These are phyloP conservation scores for Lutraria lutraria DNA, from an alignment of 2,888 invertebrate species.

Conservation along the genomic window DNA sequence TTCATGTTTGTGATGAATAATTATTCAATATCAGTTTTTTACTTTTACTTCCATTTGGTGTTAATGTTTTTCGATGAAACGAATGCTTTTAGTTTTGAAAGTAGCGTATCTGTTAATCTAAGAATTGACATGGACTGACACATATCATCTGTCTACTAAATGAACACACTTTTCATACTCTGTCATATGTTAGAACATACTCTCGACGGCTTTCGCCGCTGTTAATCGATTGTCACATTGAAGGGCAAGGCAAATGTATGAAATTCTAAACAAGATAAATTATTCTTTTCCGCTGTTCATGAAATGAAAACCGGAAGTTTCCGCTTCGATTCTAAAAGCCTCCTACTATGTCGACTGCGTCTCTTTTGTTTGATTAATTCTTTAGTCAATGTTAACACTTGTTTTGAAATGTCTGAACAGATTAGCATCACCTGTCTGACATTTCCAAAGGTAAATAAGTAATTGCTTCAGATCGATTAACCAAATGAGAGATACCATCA, in stretches of 20 bases:
- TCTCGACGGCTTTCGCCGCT: neutral
- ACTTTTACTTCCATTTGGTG: too few relatives aligned
- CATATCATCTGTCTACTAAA: too few relatives aligned
- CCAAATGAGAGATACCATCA: neutral
- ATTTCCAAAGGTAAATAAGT: neutral
- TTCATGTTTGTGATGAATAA: too few relatives aligned
- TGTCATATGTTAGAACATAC: too few relatives aligned
- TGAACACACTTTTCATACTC: neutral
- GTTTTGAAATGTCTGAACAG: constrained; percentile 7
- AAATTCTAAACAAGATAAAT: neutral
- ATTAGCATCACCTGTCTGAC: constrained; percentile 1
- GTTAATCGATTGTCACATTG: too few relatives aligned
- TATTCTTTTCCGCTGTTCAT: neutral
- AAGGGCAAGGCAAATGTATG: too few relatives aligned
- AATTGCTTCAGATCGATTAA: neutral
- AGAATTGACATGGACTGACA: too few relatives aligned
- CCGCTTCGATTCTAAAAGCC: neutral
- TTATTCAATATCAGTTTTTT: too few relatives aligned
- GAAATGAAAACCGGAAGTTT: neutral
- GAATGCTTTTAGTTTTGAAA: too few relatives aligned
- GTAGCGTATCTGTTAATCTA: too few relatives aligned
- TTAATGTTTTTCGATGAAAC: too few relatives aligned
- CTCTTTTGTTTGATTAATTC: neutral
- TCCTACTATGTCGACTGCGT: neutral
- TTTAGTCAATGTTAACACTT: neutral